Percentiles rank a stretch among this genome's conserved stretches.
These are phyloP conservation scores for Himalopsyche tibetana DNA, from an alignment of 2,888 invertebrate genomes.

Conservation along the genomic window DNA sequence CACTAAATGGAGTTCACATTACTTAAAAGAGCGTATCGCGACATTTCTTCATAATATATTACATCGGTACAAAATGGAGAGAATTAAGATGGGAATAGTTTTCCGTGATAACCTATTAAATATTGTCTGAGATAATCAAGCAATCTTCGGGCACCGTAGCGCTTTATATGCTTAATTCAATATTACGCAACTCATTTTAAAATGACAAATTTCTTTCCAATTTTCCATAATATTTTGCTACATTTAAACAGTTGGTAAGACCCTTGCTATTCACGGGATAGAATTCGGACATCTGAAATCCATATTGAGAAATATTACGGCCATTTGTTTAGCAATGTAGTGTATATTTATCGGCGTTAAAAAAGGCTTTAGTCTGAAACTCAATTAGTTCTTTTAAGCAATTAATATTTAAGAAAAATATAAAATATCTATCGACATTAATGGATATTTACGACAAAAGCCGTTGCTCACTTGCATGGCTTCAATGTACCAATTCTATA, in stretches of 20 bases:
- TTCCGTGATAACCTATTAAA: not conserved
- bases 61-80: constrained; percentile 17
- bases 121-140: not conserved
- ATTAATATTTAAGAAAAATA: too few species aligned
- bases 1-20: not conserved
- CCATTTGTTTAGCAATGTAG: too few species aligned
- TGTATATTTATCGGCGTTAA: too few species aligned
- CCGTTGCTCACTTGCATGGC: too few species aligned
- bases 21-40: not conserved
- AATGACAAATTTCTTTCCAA: not conserved
- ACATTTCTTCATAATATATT: not conserved
- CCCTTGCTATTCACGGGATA: too few species aligned
- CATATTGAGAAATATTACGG: too few species aligned
- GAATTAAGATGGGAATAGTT: not conserved
- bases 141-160: not conserved
- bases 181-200: not conserved
- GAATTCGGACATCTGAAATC: too few species aligned
- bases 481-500: too few species aligned
- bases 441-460: too few species aligned
- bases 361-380: too few species aligned
- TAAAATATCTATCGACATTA: too few species aligned
- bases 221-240: not conserved
- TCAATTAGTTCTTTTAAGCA: too few species aligned
- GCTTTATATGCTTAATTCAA: not conserved
- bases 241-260: not conserved